These are phyloP conservation scores for Sardinella longiceps DNA, from an alignment of 2,797 vertebrate genomes.

Conservation along the genomic window DNA sequence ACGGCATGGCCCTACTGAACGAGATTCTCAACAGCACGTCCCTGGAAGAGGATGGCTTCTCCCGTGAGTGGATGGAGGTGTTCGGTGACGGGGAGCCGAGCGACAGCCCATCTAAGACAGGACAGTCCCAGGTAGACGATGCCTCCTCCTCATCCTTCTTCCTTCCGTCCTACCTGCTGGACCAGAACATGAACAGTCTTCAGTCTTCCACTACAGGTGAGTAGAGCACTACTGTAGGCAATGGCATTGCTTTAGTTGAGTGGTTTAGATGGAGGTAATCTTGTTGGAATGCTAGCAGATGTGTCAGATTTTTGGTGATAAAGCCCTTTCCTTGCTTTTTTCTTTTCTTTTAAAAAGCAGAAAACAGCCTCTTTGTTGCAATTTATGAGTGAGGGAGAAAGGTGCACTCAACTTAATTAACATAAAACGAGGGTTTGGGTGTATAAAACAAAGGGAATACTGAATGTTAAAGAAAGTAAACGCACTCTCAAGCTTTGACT, in stretches of 20 bases:
- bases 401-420: no score
- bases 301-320: not conserved
- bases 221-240: not conserved
- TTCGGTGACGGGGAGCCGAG: conserved; percentile 77
- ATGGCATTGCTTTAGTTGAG: not conserved
- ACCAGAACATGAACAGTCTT: conserved; percentile 84
- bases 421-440: no score
- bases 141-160: conserved; percentile 77
- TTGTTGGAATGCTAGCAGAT: not conserved
- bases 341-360: not conserved
- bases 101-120: conserved; percentile 49
- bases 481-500: no score
- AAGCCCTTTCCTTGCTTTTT: not conserved
- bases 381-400: no score
- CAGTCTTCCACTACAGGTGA: conserved; percentile 83
- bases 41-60: conserved; percentile 85
- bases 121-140: conserved; percentile 62
- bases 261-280: not conserved
- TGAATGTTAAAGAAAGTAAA: no score
- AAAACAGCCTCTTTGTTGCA: not conserved
- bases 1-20: conserved; percentile 83
- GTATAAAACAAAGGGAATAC: no score
- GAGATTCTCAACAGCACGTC: conserved; percentile 86
- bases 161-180: conserved; percentile 92
- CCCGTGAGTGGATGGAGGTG: conserved; percentile 86